A percentile compares a stretch with the other conserved stretches of the same genome.
phyloP scores from a whole-genome alignment of 2,888 invertebrate species.

The Meiosimyza platycephala region DNA sequence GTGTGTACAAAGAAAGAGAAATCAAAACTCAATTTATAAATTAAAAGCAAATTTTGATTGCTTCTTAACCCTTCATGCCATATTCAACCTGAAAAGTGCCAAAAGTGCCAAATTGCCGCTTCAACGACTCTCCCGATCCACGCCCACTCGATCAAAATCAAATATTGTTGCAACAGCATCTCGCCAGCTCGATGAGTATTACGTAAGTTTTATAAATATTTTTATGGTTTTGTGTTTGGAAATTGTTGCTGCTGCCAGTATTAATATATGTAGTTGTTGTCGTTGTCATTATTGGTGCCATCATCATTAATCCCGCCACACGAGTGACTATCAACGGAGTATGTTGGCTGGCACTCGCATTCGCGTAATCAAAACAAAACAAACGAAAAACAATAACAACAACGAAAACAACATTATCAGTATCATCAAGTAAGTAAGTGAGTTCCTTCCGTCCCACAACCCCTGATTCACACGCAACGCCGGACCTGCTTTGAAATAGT shows the following conservation, averaged over 20 bases:
- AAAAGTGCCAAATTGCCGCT: conserved; percentile 10
- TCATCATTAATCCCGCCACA: conserved; percentile 2
- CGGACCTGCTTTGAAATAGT: conserved; percentile 3
- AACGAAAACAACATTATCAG: conserved; percentile 1
- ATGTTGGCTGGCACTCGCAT: background rate
- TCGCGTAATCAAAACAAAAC: conserved; percentile 36
- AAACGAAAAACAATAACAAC: conserved; percentile 15
- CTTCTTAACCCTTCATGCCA: background rate
- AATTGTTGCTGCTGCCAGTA: conserved; percentile 8
- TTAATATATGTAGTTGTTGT: too few species aligned
- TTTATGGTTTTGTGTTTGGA: background rate
- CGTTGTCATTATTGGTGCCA: conserved; percentile 6
- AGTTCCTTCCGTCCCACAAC: too few species aligned
- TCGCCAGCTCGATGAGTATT: conserved; percentile 17
- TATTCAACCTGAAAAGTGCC: conserved; percentile 13
- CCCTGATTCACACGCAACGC: background rate
- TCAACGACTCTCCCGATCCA: background rate
- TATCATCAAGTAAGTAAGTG: background rate
- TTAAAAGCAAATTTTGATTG: background rate
- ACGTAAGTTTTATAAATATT: conserved; percentile 20
- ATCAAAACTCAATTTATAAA: too few species aligned
- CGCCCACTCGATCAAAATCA: conserved; percentile 4
- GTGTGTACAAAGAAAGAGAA: too few species aligned
- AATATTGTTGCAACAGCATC: conserved; percentile 8
- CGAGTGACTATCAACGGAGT: background rate